Base-by-base conservation (phyloP, 2,113 vertebrate species). In the Serinus canaria region DNA sequence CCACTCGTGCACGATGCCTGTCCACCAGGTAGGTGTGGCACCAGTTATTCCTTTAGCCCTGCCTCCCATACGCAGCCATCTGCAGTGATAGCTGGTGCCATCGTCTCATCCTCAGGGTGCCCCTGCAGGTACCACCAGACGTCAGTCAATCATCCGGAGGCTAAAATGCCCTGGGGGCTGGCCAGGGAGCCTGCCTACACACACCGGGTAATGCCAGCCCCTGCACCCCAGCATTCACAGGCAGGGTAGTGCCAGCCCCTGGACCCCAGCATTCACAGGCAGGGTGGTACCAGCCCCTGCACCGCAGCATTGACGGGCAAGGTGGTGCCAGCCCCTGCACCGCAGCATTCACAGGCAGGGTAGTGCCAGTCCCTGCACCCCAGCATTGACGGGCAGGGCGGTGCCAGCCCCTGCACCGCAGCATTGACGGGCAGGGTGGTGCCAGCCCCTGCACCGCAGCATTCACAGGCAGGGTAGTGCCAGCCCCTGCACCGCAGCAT, bases 1-100 rank as follows among this genome's bases (percentile, higher is more conserved):
- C 31, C 44, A 3, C 30, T n/a, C 1, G 0, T 20, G 31, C 43
- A 8, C 35, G 17, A 13, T 79, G 37, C 39, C 47, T 63, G 47
- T 44, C 63, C 41, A 18, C 8, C 39, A 11, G 19, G 33, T 16
- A 11, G 3, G 19, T 2, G 22, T 56, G 63, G 53, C 79, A 44
- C 30, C 2, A 1, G 2, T 62, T 49, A 9, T 37, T 47, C 28
- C 44, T 63, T 39, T 17, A 56, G 60, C 44, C 30, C 37, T 28
- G 68, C 70, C 67, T 37, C n/a, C 43, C 58, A 4, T 10, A 5
- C 9, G 3, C 31, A 60, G 63, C 56, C 24, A n/a, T 53, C 17
- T 70, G 79, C 47, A 43, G 33, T 1, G 1, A 14, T 33, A 68
- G 13, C 50, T 28, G 66, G 7, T 56, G 58, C 62, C 44, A 16